Conservation (phyloP, 2,113 vertebrate species). For the Notechis scutatus region DNA sequence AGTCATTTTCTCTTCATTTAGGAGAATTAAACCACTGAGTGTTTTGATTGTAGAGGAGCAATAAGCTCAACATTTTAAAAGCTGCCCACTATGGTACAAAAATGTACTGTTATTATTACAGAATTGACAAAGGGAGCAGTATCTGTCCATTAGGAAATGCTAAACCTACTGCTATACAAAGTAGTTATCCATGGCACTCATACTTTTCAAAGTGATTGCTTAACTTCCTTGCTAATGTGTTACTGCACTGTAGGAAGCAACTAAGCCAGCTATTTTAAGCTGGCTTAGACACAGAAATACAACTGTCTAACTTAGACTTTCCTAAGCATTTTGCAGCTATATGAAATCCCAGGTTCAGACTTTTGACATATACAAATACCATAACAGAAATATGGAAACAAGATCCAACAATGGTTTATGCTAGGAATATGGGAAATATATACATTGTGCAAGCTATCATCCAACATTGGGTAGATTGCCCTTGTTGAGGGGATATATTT, state of each 20-base stretch:
- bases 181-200: not conserved
- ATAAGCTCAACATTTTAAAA: not conserved
- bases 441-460: not conserved
- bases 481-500: slow-evolving; percentile 27
- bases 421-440: not conserved
- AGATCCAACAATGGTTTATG: not conserved
- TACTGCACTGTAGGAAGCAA: not conserved
- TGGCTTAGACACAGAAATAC: not conserved
- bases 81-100: not conserved
- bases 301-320: not conserved
- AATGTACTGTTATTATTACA: not conserved
- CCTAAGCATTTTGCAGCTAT: not conserved
- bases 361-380: not conserved
- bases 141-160: not conserved
- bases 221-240: not conserved
- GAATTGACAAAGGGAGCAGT: not conserved
- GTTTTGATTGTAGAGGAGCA: not conserved
- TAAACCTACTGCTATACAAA: not conserved
- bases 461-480: slow-evolving; percentile 13
- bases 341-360: not conserved
- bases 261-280: not conserved
- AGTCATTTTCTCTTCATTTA: not conserved
- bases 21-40: not conserved
- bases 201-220: not conserved
- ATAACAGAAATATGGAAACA: not conserved